phyloP scores from a whole-genome alignment of 2,888 invertebrate genomes.

The Patella caerulea region DNA sequence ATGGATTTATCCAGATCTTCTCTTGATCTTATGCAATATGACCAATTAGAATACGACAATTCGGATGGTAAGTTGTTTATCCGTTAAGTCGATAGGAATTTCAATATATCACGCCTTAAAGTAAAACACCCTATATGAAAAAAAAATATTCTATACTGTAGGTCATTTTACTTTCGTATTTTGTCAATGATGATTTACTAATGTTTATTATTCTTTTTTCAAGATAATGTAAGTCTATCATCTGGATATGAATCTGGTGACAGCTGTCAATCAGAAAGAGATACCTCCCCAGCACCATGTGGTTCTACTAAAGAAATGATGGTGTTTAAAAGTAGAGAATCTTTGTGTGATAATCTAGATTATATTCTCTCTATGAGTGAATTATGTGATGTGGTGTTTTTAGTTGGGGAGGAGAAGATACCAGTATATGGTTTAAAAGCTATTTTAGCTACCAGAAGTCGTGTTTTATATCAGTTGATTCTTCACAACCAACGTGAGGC shows the following conservation, averaged over 20 bases:
- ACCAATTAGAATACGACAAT: background rate
- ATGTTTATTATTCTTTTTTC: background rate
- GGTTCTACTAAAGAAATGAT: too few relatives aligned
- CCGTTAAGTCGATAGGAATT: background rate
- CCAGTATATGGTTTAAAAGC: background rate
- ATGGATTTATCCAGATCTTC: background rate
- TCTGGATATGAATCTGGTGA: slow-evolving; percentile 1
- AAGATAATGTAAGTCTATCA: background rate
- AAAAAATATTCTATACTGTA: background rate
- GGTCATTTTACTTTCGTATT: background rate
- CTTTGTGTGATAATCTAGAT: too few relatives aligned
- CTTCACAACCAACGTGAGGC: background rate
- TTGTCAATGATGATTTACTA: background rate
- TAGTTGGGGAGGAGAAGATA: background rate
- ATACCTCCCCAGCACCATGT: background rate
- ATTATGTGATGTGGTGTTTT: background rate
- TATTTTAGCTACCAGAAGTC: background rate
- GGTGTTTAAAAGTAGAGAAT: too few relatives aligned
- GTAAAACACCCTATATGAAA: background rate
- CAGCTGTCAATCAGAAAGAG: background rate
- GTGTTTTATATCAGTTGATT: background rate
- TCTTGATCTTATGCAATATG: background rate
- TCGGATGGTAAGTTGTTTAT: background rate
- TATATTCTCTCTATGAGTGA: too few relatives aligned
- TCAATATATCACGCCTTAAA: background rate